A percentile compares a stretch with the other conserved stretches of the same genome.
phyloP scores from a whole-genome alignment of 2,113 vertebrate genomes.

The Piaya cayana region DNA sequence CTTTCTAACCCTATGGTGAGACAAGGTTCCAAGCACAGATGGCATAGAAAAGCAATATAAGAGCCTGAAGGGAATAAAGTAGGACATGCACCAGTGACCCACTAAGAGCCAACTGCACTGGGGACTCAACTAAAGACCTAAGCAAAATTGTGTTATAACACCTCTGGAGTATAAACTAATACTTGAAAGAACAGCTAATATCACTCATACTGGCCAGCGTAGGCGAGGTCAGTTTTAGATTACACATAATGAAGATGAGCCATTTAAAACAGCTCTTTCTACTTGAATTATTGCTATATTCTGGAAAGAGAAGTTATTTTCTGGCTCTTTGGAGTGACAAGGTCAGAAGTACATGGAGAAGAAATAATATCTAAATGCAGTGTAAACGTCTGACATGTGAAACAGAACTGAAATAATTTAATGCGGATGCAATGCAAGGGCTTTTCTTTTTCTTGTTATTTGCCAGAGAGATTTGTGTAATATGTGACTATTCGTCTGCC shows the following conservation, averaged over 20 bases:
- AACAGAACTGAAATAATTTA: slow-evolving; percentile 34
- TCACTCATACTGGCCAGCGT: background rate
- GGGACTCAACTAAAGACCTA: background rate
- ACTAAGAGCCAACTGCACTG: background rate
- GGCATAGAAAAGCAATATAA: background rate
- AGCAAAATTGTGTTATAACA: background rate
- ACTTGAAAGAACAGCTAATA: background rate
- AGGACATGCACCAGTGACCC: fast-evolving
- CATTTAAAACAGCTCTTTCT: background rate
- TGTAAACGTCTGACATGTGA: slow-evolving; percentile 14
- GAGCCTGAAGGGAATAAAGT: background rate
- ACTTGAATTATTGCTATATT: background rate
- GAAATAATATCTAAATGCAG: background rate
- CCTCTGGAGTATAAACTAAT: background rate
- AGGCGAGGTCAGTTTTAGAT: background rate
- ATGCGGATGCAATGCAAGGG: background rate
- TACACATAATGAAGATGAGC: background rate
- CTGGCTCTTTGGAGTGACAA: background rate
- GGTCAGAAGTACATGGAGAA: slow-evolving; percentile 31
- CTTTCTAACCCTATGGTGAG: background rate
- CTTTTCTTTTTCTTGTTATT: slow-evolving; percentile 4
- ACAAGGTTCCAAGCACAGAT: background rate
- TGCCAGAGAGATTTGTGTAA: slow-evolving; percentile 32
- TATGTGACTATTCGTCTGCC: background rate
- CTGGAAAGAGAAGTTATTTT: background rate